Percentiles rank a stretch among this genome's conserved stretches.
Evolutionary conservation across 1,140 invertebrate species (phyloP).

Genomic region (Drosophila obscura): DNA sequence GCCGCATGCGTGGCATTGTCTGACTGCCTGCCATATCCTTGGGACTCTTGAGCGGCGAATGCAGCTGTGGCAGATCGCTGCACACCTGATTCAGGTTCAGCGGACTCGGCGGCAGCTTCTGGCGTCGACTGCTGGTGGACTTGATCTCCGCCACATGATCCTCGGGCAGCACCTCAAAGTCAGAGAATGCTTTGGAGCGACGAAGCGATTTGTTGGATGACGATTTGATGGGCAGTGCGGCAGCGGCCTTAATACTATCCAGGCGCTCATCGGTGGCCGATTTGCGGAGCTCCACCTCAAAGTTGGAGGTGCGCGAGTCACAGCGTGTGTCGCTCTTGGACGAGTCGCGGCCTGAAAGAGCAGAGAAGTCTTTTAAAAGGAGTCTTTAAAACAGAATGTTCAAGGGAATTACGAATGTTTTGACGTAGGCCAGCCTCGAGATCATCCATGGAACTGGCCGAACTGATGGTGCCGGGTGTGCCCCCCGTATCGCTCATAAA

Average conservation of each 20-base stretch:
- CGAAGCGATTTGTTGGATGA: constrained; percentile 75
- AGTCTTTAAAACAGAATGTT: neutral
- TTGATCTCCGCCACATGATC: constrained; percentile 77
- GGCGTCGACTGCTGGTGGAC: constrained; percentile 52
- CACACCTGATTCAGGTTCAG: constrained; percentile 74
- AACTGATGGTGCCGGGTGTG: constrained; percentile 77
- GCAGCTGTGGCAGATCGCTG: constrained; percentile 75
- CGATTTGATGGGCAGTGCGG: constrained; percentile 60
- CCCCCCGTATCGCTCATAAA: constrained; percentile 75
- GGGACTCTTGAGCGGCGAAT: constrained; percentile 74
- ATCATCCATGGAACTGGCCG: constrained; percentile 82
- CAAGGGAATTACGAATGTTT: constrained; percentile 53
- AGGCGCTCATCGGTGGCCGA: constrained; percentile 63
- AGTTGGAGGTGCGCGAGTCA: constrained; percentile 44
- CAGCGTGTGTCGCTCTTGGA: constrained; percentile 72
- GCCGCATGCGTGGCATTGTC: constrained; percentile 58
- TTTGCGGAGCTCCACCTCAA: constrained; percentile 59
- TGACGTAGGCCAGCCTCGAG: constrained; percentile 57
- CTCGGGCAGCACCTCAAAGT: constrained; percentile 79
- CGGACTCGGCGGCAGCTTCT: constrained; percentile 72
- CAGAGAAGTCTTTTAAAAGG: neutral
- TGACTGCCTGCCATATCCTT: constrained; percentile 57
- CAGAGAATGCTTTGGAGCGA: constrained; percentile 69
- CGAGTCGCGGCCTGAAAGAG: constrained; percentile 68
- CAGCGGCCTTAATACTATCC: constrained; percentile 39